Conservation (phyloP, 2,797 vertebrate species). For the Bufotes viridis region DNA sequence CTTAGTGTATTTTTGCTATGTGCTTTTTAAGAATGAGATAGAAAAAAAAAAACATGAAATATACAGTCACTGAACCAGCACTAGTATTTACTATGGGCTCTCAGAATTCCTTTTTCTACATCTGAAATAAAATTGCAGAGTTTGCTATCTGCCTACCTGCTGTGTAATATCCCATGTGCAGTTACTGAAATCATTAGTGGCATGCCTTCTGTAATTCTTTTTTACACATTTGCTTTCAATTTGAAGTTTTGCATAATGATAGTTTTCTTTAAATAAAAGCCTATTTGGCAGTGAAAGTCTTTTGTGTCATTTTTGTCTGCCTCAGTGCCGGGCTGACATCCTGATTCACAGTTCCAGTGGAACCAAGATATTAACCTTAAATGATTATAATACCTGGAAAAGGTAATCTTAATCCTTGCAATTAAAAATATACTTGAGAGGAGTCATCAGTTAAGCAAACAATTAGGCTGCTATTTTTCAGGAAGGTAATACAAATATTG, state of each 20-base stretch:
- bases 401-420: conserved; percentile 36
- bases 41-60: conserved; percentile 1
- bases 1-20: conserved; percentile 38
- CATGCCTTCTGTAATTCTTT: conserved; percentile 62
- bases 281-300: conserved; percentile 60
- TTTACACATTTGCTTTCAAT: conserved; percentile 64
- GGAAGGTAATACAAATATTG: conserved; percentile 23
- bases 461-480: neutral
- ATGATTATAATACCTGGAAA: conserved; percentile 40
- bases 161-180: conserved; percentile 62
- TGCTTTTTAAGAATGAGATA: conserved; percentile 27
- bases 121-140: conserved; percentile 57
- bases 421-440: conserved; percentile 36
- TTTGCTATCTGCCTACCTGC: conserved; percentile 61
- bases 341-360: conserved; percentile 46
- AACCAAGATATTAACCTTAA: conserved; percentile 32
- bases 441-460: neutral
- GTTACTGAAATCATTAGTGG: conserved; percentile 63
- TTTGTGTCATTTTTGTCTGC: conserved; percentile 57
- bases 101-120: conserved; percentile 39
- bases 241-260: conserved; percentile 63
- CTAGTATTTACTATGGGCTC: conserved; percentile 52
- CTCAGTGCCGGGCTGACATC: conserved; percentile 39
- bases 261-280: conserved; percentile 62
- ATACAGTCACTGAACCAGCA: conserved; percentile 34